Percentiles rank a stretch among this genome's conserved stretches.
phyloP scores from a whole-genome alignment of 2,797 vertebrate genomes.

The Anniella stebbinsi region DNA sequence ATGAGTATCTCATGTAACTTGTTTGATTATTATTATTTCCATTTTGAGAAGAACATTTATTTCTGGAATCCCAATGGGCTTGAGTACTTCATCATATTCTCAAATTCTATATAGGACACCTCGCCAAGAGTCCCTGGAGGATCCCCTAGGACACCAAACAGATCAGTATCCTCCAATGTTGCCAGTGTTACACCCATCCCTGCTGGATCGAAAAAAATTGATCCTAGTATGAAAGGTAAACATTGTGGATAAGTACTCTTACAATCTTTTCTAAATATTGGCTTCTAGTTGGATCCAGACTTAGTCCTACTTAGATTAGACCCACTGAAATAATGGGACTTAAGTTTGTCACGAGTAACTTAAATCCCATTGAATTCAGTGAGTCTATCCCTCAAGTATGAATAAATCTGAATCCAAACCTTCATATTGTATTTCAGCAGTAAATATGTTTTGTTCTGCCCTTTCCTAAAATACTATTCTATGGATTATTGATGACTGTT shows the following conservation, averaged over 20 bases:
- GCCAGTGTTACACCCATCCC: constrained; percentile 95
- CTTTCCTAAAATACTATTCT: background rate
- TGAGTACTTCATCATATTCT: background rate
- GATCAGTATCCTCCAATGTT: constrained; percentile 93
- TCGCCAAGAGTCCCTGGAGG: constrained; percentile 94
- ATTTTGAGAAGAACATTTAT: background rate
- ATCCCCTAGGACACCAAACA: constrained; percentile 95
- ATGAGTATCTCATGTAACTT: background rate
- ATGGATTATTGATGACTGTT: background rate
- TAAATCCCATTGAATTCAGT: no score
- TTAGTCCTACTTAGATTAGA: no score
- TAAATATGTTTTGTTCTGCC: background rate
- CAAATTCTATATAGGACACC: constrained; percentile 83
- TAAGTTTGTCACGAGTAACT: no score
- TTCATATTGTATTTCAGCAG: background rate
- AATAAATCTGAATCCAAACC: no score
- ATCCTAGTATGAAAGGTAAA: constrained; percentile 91
- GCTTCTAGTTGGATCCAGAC: no score
- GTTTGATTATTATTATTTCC: background rate
- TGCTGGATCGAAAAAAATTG: constrained; percentile 92
- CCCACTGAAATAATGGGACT: no score
- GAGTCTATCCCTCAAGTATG: no score
- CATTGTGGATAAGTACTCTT: background rate
- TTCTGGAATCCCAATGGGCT: constrained; percentile 16
- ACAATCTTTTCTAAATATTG: background rate